Evolutionary conservation across 2,113 vertebrate genomes (phyloP).

Genomic region (Limnothrissa miodon): DNA sequence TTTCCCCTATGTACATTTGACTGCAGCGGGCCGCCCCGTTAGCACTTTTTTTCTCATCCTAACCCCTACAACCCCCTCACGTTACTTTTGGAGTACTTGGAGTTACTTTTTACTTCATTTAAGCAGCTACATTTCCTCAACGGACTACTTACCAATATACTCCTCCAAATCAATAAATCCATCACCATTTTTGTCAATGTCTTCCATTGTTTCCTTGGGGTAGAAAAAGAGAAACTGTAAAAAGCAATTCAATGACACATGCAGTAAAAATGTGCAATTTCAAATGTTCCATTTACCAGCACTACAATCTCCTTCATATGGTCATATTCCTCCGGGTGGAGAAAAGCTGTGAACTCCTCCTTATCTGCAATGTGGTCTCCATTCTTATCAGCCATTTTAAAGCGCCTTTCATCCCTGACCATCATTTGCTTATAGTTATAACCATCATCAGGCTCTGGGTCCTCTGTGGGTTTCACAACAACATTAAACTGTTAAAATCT

Average conservation of each 20-base stretch:
- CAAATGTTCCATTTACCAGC: constrained; percentile 69
- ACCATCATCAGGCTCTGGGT: constrained; percentile 75
- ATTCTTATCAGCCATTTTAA: constrained; percentile 82
- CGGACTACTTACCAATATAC: constrained; percentile 82
- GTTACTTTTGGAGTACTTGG: no score
- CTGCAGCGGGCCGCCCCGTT: no score
- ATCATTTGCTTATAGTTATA: constrained; percentile 90
- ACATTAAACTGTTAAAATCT: background rate
- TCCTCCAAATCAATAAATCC: constrained; percentile 89
- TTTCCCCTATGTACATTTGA: no score
- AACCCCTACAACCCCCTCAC: no score
- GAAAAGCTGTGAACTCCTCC: constrained; percentile 87
- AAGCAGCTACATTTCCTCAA: background rate
- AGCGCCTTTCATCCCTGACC: constrained; percentile 84
- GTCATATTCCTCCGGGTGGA: constrained; percentile 89
- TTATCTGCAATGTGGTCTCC: constrained; percentile 80
- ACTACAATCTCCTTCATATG: constrained; percentile 93
- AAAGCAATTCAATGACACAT: background rate
- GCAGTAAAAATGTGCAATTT: background rate
- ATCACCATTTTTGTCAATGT: constrained; percentile 91
- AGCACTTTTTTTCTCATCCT: no score
- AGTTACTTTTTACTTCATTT: no score
- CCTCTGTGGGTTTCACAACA: constrained; percentile 64
- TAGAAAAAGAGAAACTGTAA: background rate
- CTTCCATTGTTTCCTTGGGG: constrained; percentile 88